Evolutionary conservation across 2,113 vertebrate species (phyloP).

Genomic region (Sialia sialis): DNA sequence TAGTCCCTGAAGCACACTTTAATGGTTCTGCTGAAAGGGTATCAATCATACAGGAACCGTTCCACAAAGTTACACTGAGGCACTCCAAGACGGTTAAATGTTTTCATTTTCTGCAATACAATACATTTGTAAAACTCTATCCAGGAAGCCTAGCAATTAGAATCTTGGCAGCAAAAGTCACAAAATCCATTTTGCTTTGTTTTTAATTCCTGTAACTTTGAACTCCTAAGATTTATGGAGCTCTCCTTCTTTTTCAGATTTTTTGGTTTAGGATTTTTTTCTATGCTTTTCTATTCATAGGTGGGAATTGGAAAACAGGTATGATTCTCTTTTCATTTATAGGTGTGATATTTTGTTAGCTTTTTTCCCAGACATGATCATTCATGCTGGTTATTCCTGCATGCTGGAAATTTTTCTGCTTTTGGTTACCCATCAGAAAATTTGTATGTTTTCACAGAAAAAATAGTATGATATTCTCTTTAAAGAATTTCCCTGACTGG

Average conservation of each 20-base stretch:
- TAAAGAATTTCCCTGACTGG: not conserved
- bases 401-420: not conserved
- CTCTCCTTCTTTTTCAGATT: not conserved
- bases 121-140: not conserved
- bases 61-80: not conserved
- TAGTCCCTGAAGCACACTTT: slow-evolving; percentile 51
- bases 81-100: not conserved
- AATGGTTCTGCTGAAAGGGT: slow-evolving; percentile 34
- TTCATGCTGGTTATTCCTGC: not conserved
- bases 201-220: not conserved
- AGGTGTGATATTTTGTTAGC: not conserved
- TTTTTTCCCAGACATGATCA: not conserved
- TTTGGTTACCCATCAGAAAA: not conserved
- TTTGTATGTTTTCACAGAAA: not conserved
- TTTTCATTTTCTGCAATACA: not conserved
- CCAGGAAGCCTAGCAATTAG: not conserved
- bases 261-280: not conserved
- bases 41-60: slow-evolving; percentile 6
- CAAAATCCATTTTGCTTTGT: not conserved
- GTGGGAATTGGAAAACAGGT: not conserved
- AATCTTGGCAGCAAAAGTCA: not conserved
- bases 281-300: not conserved
- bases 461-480: not conserved
- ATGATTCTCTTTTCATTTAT: not conserved
- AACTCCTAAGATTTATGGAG: not conserved